A percentile compares a stretch with the other conserved stretches of the same genome.
Evolutionary conservation across 2,797 vertebrate species (phyloP).

Genomic region (Amblyraja radiata): DNA sequence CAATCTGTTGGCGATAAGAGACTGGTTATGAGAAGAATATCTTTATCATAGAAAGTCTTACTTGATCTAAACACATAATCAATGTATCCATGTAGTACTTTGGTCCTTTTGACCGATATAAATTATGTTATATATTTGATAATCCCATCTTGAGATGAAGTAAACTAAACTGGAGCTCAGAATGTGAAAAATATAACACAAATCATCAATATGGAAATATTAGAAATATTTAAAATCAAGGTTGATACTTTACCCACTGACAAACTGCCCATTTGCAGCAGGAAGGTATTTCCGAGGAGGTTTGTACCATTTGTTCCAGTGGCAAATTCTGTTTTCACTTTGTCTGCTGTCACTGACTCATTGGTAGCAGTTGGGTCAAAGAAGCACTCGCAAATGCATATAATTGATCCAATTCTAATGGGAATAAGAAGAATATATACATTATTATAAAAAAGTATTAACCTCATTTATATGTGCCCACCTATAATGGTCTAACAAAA

Average conservation of each 20-base stretch:
- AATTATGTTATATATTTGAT: no score
- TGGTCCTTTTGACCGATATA: no score
- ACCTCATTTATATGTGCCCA: not conserved
- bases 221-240: not conserved
- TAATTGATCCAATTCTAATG: not conserved
- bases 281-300: not conserved
- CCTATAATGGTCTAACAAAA: not conserved
- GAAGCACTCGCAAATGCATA: not conserved
- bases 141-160: no score
- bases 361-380: not conserved
- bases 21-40: no score
- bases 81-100: no score
- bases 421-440: not conserved
- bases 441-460: not conserved
- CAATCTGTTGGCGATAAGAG: no score
- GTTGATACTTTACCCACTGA: slow-evolving; percentile 33
- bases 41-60: no score
- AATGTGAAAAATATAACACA: not conserved
- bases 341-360: not conserved
- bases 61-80: no score
- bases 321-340: not conserved
- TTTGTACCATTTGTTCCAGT: not conserved
- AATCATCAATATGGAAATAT: not conserved
- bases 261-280: not conserved
- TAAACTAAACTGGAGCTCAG: not conserved